Percentiles rank a stretch among this genome's conserved stretches.
phyloP scores from a whole-genome alignment of 2,113 vertebrate genomes.

The Campylorhamphus procurvoides region DNA sequence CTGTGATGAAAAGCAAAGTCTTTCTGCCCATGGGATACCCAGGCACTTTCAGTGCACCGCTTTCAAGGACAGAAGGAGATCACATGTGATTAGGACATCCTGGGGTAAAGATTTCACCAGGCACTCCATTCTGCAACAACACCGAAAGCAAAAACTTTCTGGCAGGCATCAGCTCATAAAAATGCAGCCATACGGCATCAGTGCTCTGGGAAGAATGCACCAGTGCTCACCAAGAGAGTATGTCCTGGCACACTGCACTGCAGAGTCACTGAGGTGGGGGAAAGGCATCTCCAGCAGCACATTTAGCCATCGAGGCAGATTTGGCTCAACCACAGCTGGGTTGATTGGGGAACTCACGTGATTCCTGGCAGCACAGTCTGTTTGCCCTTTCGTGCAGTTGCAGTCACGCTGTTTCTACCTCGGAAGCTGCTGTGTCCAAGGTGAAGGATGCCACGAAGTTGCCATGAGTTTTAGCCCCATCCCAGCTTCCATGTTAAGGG shows the following conservation, averaged over 20 bases:
- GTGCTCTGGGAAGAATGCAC: not conserved
- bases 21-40: not conserved
- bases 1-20: not conserved
- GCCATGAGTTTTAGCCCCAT: not conserved
- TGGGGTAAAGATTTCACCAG: not conserved
- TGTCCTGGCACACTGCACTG: not conserved
- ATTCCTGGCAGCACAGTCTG: not conserved
- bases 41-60: not conserved
- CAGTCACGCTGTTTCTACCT: not conserved
- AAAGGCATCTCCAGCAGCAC: not conserved
- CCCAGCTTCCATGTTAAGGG: not conserved
- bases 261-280: not conserved
- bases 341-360: rapidly evolving
- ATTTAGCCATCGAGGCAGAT: not conserved
- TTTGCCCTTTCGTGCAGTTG: not conserved
- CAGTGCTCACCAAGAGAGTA: rapidly evolving
- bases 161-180: not conserved
- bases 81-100: not conserved
- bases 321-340: not conserved
- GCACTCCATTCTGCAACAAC: not conserved
- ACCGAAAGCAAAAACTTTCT: not conserved
- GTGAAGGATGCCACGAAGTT: not conserved
- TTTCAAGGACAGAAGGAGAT: not conserved
- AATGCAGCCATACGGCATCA: not conserved
- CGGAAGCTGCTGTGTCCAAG: not conserved